Evolutionary conservation across 2,797 vertebrate species (phyloP).

Genomic region (Phalanger gymnotis): DNA sequence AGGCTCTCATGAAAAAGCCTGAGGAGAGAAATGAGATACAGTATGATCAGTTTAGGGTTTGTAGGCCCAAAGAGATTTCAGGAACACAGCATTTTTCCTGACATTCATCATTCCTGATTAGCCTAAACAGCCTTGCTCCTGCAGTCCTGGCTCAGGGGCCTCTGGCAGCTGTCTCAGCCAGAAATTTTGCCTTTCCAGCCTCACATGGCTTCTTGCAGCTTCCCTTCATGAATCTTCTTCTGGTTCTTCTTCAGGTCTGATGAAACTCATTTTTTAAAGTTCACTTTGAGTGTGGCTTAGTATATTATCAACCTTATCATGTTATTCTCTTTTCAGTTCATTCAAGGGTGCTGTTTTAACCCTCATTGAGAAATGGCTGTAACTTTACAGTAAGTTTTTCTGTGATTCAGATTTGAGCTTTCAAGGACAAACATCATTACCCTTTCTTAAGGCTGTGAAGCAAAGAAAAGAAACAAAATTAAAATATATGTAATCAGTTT

Average conservation of each 20-base stretch:
- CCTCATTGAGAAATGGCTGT: not conserved
- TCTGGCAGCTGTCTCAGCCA: not conserved
- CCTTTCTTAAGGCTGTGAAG: constrained; percentile 53
- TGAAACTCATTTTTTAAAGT: not conserved
- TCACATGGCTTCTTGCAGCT: not conserved
- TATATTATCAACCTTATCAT: not conserved
- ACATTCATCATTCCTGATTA: not conserved
- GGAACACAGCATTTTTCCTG: not conserved
- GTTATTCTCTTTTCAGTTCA: not conserved
- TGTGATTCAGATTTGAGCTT: not conserved
- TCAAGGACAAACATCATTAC: constrained; percentile 24
- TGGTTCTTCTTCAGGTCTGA: not conserved
- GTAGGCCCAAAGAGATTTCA: not conserved
- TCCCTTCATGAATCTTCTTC: not conserved
- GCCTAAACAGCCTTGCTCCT: not conserved
- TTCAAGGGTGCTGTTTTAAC: not conserved
- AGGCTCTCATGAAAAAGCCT: not conserved
- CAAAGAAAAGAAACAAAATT: constrained; percentile 63
- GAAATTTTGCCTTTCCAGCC: not conserved
- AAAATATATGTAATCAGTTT: constrained; percentile 70
- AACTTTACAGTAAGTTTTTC: not conserved
- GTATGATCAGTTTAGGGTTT: not conserved
- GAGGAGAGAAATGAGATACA: not conserved
- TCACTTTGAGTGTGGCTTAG: not conserved
- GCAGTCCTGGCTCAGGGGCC: not conserved